Evolutionary conservation across 2,113 vertebrate species (phyloP).

Genomic region (Pontoporia blainvillei): DNA sequence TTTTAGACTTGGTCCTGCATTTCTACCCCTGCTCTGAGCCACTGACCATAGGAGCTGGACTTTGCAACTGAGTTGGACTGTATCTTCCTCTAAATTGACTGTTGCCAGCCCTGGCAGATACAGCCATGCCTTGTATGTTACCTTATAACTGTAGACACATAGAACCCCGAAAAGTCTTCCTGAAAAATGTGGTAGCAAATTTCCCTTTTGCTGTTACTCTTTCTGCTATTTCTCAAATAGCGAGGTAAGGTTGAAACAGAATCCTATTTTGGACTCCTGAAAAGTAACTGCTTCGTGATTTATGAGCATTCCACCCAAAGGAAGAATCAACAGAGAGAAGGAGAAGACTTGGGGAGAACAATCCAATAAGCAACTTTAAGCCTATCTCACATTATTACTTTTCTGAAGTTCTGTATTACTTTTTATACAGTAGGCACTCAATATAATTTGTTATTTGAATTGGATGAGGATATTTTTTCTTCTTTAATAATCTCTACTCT

Average conservation of each 20-base stretch:
- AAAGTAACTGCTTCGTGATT: constrained; percentile 54
- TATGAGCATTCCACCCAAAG: constrained; percentile 39
- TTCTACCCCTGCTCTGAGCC: not conserved
- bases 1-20: not conserved
- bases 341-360: constrained; percentile 35
- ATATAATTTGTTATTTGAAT: constrained; percentile 32
- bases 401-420: constrained; percentile 26
- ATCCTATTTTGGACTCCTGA: not conserved
- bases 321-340: constrained; percentile 49
- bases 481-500: constrained; percentile 29
- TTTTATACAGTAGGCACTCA: constrained; percentile 10
- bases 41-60: not conserved
- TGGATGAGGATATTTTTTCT: constrained; percentile 32
- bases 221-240: not conserved
- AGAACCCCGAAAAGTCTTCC: not conserved
- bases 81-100: not conserved
- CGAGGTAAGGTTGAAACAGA: not conserved
- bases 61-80: not conserved
- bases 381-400: not conserved
- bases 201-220: not conserved
- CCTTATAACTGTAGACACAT: not conserved
- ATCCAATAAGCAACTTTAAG: constrained; percentile 61
- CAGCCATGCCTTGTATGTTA: not conserved
- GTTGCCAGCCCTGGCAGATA: not conserved
- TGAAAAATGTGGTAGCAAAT: not conserved